phyloP scores from a whole-genome alignment of 2,113 vertebrate species.

The Bostrychus sinensis region DNA sequence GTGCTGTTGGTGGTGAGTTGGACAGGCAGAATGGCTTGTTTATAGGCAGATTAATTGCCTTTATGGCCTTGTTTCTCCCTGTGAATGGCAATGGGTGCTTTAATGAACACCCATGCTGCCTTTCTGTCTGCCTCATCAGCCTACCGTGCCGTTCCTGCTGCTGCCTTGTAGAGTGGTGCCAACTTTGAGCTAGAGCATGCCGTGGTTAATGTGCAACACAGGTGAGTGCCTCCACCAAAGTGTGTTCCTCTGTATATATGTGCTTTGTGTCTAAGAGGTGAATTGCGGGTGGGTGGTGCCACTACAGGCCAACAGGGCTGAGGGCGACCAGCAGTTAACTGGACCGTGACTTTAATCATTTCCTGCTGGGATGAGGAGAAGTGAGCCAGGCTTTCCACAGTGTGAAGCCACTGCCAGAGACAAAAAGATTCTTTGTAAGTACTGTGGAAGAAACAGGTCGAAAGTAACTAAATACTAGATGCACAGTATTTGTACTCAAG shows the following conservation, averaged over 20 bases:
- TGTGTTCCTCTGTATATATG: not conserved
- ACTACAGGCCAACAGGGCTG: constrained; percentile 42
- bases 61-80: constrained; percentile 72
- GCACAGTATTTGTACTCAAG: no score
- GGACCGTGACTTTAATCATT: constrained; percentile 75
- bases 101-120: constrained; percentile 70
- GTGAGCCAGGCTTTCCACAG: constrained; percentile 37
- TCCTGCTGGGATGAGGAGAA: constrained; percentile 61
- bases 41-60: constrained; percentile 76
- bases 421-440: constrained; percentile 41
- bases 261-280: constrained; percentile 19
- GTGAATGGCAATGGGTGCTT: constrained; percentile 63
- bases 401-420: constrained; percentile 26
- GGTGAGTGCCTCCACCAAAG: constrained; percentile 52
- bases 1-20: constrained; percentile 55
- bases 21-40: constrained; percentile 73
- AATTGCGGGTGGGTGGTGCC: constrained; percentile 51
- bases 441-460: constrained; percentile 39
- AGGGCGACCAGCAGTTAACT: constrained; percentile 56
- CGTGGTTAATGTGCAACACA: constrained; percentile 48
- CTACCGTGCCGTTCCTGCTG: constrained; percentile 46
- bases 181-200: constrained; percentile 49
- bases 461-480: no score
- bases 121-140: constrained; percentile 38
- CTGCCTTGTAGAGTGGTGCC: constrained; percentile 66